Evolutionary conservation across 2,797 vertebrate species (phyloP), one percentile per base, ranked within the genome.

Genomic region (Pelobates cultripes): DNA sequence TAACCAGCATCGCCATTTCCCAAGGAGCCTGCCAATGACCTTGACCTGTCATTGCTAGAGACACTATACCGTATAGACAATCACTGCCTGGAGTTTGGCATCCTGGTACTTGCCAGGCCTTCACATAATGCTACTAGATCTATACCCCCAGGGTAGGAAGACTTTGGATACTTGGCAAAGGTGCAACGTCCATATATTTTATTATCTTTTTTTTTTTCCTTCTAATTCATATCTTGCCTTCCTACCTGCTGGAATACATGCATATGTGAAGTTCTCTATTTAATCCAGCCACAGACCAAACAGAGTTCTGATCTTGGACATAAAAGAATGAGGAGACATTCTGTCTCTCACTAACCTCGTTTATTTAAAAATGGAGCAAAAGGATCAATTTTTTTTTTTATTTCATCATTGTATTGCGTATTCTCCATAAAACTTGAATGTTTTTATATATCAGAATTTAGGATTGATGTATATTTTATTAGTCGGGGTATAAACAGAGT

Each of bases 11-110:
- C 91, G 91, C 87, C 60, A 80, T 85, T 89, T 92, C 92, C 87
- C 82, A 74, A 84, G 95, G 95, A 95, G 86, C 88, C 91, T 78
- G 86, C 91, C 74, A 75, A 86, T 88, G 91, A 92, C 89, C 82
- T 92, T 91, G 83, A 66, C 87, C 40, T 76, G 95, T 93, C 92
- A 89, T 93, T 92, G 93, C 94, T 92, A 94, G 92, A 96, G 95
- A 96, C 92, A 89, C 94, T 94, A 94, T 95, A 94, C 92, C 94
- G 91, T 93, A 95, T 95, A 97, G 96, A 99, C 97, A 98, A 97
- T 99, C 97, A 97, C 93, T 93, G 92, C 92, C 89, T 72, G 85
- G 89, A 84, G 82, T 85, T 84, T 43, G 73, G 57, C 64, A 71
- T 81, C 66, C 66, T 75, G n/a, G 66, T 66, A 67, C n/a, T 28